phyloP scores from a whole-genome alignment of 2,888 invertebrate species.

The Anthoptus insignis region DNA sequence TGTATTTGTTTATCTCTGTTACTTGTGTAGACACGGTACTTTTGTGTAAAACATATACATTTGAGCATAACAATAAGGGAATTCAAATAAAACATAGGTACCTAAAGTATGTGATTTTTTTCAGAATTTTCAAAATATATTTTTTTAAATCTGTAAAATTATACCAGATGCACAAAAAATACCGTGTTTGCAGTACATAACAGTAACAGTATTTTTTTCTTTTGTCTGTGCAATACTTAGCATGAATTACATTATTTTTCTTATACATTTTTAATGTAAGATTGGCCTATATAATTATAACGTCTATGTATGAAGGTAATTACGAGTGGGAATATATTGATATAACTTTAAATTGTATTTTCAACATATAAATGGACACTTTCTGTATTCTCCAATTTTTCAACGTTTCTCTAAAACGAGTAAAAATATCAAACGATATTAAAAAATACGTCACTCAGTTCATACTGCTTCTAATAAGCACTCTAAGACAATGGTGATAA shows the following conservation, averaged over 20 bases:
- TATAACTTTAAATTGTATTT: background rate
- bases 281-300: slow-evolving; percentile 12
- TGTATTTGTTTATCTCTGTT: slow-evolving; percentile 3
- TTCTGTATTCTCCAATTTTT: background rate
- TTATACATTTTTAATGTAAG: slow-evolving; percentile 41
- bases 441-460: background rate
- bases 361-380: background rate
- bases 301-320: background rate
- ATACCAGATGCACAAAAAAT: background rate
- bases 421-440: too few species aligned
- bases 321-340: background rate
- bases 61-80: too few species aligned
- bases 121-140: too few species aligned
- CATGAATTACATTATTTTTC: slow-evolving; percentile 35
- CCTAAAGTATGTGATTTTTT: too few species aligned
- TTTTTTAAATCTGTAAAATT: too few species aligned
- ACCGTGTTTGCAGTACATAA: slow-evolving; percentile 20
- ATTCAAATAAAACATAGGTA: too few species aligned
- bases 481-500: too few species aligned
- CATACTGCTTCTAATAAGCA: too few species aligned
- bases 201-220: slow-evolving; percentile 6
- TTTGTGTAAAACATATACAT: background rate
- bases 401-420: too few species aligned
- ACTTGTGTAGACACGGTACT: background rate
- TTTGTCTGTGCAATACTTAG: slow-evolving; percentile 34